These are phyloP conservation scores for Anodontia alba DNA, from an alignment of 2,888 invertebrate species.

Conservation along the genomic window DNA sequence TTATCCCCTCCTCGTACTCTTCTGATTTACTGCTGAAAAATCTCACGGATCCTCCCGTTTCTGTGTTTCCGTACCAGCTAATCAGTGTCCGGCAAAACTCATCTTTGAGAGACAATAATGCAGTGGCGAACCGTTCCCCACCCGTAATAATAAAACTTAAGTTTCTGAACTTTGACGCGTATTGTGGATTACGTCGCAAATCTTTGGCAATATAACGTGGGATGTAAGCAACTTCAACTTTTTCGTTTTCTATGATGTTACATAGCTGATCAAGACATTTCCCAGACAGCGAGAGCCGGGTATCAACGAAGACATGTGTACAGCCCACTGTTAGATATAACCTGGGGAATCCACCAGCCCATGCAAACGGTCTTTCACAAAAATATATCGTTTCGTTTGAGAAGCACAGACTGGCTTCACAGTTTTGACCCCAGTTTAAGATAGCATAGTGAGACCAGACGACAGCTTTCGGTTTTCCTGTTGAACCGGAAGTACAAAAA, in stretches of 20 bases:
- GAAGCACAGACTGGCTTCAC: slow-evolving; percentile 7
- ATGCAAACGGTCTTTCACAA: slow-evolving; percentile 46
- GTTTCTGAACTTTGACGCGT: slow-evolving; percentile 26
- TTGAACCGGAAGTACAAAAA: slow-evolving; percentile 50
- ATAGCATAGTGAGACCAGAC: slow-evolving; percentile 43
- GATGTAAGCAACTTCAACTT: slow-evolving; percentile 44
- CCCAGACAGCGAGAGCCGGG: slow-evolving; percentile 35
- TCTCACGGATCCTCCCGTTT: slow-evolving; percentile 23
- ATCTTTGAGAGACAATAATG: slow-evolving; percentile 11
- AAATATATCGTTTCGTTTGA: slow-evolving; percentile 25
- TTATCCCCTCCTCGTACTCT: slow-evolving; percentile 47
- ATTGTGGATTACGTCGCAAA: slow-evolving; percentile 19
- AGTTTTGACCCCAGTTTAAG: slow-evolving; percentile 37
- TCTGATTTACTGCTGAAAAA: slow-evolving; percentile 19
- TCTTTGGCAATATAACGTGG: slow-evolving; percentile 46
- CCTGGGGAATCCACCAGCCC: slow-evolving; percentile 51
- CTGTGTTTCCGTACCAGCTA: slow-evolving; percentile 44
- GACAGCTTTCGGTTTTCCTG: slow-evolving; percentile 50
- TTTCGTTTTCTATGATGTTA: slow-evolving; percentile 44
- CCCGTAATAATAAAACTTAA: slow-evolving; percentile 29
- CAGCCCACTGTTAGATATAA: slow-evolving; percentile 42
- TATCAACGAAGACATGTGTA: slow-evolving; percentile 47
- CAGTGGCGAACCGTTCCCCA: slow-evolving; percentile 38
- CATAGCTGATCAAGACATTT: slow-evolving; percentile 29
- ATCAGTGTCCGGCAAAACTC: slow-evolving; percentile 18